phyloP scores from a whole-genome alignment of 2,888 invertebrate species.

The Laspeyria flexula region DNA sequence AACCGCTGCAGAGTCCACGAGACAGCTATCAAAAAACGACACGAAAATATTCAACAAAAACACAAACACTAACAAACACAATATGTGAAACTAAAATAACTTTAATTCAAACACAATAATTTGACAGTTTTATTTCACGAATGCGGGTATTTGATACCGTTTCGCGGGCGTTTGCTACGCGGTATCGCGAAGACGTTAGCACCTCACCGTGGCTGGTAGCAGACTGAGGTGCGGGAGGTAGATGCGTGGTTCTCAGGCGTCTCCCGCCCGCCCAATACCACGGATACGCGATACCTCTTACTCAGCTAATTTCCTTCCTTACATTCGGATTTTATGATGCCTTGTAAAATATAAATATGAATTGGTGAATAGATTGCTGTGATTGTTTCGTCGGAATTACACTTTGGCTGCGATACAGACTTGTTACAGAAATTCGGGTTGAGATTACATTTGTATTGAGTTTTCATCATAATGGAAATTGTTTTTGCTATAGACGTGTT shows the following conservation, averaged over 20 bases:
- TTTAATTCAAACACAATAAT: conserved; percentile 19
- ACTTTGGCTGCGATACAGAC: conserved; percentile 22
- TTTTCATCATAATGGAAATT: no score
- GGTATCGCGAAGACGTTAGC: conserved; percentile 24
- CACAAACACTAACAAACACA: conserved; percentile 38
- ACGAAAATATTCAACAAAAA: conserved; percentile 20
- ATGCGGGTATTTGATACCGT: conserved; percentile 15
- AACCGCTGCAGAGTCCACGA: conserved; percentile 27
- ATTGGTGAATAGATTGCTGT: conserved; percentile 33
- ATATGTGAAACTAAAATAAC: neutral
- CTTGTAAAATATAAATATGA: conserved; percentile 45
- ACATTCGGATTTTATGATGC: conserved; percentile 38
- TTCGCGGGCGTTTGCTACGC: conserved; percentile 29
- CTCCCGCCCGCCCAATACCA: conserved; percentile 60
- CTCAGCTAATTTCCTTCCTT: conserved; percentile 51
- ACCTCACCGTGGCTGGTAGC: conserved; percentile 39
- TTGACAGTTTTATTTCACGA: conserved; percentile 42
- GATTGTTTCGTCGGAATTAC: conserved; percentile 26
- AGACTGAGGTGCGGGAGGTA: conserved; percentile 66
- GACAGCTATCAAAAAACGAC: conserved; percentile 24
- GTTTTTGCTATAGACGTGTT: no score
- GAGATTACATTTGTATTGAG: neutral
- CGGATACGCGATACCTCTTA: conserved; percentile 56
- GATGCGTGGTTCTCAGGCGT: conserved; percentile 46
- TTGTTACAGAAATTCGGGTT: neutral